A percentile compares a stretch with the other conserved stretches of the same genome.
Evolutionary conservation across 2,888 invertebrate species (phyloP).

Genomic region (Rhyacophila evoluta): DNA sequence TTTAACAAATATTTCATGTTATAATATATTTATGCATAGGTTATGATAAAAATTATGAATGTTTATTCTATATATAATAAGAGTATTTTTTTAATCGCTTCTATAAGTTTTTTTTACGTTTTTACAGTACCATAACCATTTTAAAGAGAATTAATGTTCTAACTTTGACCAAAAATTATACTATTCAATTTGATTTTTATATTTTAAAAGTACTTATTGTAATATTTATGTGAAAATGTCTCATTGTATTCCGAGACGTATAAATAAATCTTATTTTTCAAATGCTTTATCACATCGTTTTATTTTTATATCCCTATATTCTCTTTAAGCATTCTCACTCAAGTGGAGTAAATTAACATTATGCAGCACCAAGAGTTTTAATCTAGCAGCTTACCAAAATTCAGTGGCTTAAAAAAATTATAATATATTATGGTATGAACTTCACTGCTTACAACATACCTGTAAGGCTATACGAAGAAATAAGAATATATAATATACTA

Average conservation of each 20-base stretch:
- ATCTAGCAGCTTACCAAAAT: too few relatives aligned
- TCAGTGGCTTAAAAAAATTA: too few relatives aligned
- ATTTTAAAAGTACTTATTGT: neutral
- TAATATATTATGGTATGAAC: too few relatives aligned
- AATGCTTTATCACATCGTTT: neutral
- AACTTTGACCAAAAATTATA: constrained; percentile 22
- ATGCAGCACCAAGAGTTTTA: too few relatives aligned
- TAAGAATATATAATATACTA: too few relatives aligned
- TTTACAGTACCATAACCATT: neutral
- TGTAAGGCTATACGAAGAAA: too few relatives aligned
- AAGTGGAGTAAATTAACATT: too few relatives aligned
- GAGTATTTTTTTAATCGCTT: constrained; percentile 14
- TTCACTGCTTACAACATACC: too few relatives aligned
- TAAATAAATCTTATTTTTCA: constrained; percentile 22
- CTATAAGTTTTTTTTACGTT: neutral
- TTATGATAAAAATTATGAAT: neutral
- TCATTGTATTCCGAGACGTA: neutral
- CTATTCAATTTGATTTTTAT: neutral
- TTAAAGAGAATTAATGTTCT: constrained; percentile 1
- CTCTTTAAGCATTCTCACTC: too few relatives aligned
- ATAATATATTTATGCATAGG: neutral
- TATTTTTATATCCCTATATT: neutral
- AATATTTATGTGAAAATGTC: neutral
- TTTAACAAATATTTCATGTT: neutral
- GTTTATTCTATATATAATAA: constrained; percentile 1